Evolutionary conservation across 2,113 vertebrate genomes (phyloP), one percentile per base, ranked within the genome.

Genomic region (Marcusenius ussheri): DNA sequence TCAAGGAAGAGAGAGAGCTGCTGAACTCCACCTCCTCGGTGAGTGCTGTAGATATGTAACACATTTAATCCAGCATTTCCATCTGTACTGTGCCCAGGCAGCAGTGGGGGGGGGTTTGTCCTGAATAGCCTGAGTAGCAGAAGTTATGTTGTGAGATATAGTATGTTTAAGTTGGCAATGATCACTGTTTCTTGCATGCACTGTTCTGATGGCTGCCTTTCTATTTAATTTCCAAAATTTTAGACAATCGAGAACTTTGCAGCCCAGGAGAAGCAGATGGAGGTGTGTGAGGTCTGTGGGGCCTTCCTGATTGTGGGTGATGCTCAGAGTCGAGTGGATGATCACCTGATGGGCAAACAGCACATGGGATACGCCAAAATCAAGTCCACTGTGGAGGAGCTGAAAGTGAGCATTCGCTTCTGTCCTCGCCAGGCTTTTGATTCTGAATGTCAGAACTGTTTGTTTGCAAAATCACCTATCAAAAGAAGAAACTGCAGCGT

Each of bases 361-460:
- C 98, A 99, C 94, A 99, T 99, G 98, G 98, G 98, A 91, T 99
- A 99, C 53, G 98, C 98, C 93, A 99, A 99, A 95, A 99, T 99
- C 93, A 99, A 99, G 95, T 97, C 97, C 91, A 99, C 98, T 50
- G 98, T 99, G 89, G 98, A 99, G 94, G 98, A 99, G 93, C 96
- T 99, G 91, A 99, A 99, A 96, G 98, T 99, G 94, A 96, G 96
- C 21, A 31, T 31, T 42, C 31, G 5, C 17, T 77, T 88, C 3
- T 3, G 19, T 89, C 19, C 27, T 24, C 35, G 39, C 35, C 35
- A 15, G 46, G 35, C 45, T 87, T 51, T 15, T 21, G 45, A 47
- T 46, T 85, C 83, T 46, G 83, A 85, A 80, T 42, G n/a, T 80
- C 39, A 42, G 39, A 77, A 80, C 13, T 7, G 15, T 80, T 35